Percentiles rank a stretch among this genome's conserved stretches.
phyloP scores from a whole-genome alignment of 2,888 invertebrate species.

The Eupithecia inturbata region DNA sequence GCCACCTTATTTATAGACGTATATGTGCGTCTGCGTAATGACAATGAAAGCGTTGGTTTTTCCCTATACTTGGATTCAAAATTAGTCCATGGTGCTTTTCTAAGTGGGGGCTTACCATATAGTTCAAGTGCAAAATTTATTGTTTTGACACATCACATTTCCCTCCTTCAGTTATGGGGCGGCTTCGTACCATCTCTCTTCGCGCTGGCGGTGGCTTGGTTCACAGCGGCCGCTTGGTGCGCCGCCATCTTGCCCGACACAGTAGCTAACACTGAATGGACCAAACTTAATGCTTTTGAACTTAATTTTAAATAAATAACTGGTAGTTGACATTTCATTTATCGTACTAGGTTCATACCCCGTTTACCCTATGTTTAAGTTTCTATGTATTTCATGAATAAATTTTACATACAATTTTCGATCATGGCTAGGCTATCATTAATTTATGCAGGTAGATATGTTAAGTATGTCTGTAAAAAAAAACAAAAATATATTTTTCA shows the following conservation, averaged over 20 bases:
- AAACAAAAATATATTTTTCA: slow-evolving; percentile 17
- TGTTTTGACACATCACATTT: neutral
- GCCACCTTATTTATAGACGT: no score
- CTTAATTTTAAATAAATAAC: neutral
- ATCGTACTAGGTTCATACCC: neutral
- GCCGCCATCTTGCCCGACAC: slow-evolving; percentile 66
- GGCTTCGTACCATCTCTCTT: slow-evolving; percentile 64
- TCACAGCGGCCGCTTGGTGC: slow-evolving; percentile 68
- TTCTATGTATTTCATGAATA: no score
- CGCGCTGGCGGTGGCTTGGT: slow-evolving; percentile 58
- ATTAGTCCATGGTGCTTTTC: no score
- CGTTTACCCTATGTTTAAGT: no score
- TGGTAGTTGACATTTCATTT: neutral
- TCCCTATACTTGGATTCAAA: no score
- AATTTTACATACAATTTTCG: no score
- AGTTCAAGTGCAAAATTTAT: neutral
- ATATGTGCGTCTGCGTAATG: no score
- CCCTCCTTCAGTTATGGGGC: slow-evolving; percentile 57
- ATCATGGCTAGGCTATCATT: no score
- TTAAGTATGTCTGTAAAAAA: no score
- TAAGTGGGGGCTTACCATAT: no score
- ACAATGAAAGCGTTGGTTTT: no score
- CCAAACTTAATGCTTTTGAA: slow-evolving; percentile 40
- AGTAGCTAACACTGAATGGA: slow-evolving; percentile 57
- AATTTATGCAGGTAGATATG: no score